Evolutionary conservation across 2,797 vertebrate genomes (phyloP).

Genomic region (Clamator glandarius): DNA sequence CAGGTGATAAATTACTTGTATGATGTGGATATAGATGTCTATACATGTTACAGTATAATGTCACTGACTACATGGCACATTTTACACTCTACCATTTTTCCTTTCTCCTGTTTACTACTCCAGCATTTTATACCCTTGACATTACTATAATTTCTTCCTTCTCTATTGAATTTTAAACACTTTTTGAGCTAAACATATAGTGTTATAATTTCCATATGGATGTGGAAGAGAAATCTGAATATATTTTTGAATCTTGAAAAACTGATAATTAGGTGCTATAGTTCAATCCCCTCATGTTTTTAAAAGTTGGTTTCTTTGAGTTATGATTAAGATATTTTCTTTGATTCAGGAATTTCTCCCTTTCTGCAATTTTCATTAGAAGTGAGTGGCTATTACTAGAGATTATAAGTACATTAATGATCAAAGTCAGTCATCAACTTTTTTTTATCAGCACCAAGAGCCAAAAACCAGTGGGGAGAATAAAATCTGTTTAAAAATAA

Average conservation of each 20-base stretch:
- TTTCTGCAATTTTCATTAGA: not conserved
- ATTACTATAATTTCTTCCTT: conserved; percentile 18
- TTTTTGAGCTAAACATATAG: conserved; percentile 5
- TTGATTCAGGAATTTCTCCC: not conserved
- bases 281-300: not conserved
- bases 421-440: not conserved
- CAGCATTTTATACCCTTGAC: conserved; percentile 11
- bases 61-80: conserved; percentile 55
- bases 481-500: not conserved
- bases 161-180: conserved; percentile 16
- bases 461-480: not conserved
- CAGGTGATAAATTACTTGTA: conserved; percentile 38
- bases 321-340: not conserved
- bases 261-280: not conserved
- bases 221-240: not conserved
- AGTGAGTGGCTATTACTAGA: not conserved
- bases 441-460: not conserved
- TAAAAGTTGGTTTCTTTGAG: not conserved
- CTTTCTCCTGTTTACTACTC: conserved; percentile 40
- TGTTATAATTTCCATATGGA: not conserved
- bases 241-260: not conserved
- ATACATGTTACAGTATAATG: not conserved
- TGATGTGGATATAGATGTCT: not conserved
- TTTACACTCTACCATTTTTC: conserved; percentile 29
- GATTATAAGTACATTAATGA: not conserved